Conservation (phyloP, 1,140 invertebrate species). For the Drosophila carrolli region DNA sequence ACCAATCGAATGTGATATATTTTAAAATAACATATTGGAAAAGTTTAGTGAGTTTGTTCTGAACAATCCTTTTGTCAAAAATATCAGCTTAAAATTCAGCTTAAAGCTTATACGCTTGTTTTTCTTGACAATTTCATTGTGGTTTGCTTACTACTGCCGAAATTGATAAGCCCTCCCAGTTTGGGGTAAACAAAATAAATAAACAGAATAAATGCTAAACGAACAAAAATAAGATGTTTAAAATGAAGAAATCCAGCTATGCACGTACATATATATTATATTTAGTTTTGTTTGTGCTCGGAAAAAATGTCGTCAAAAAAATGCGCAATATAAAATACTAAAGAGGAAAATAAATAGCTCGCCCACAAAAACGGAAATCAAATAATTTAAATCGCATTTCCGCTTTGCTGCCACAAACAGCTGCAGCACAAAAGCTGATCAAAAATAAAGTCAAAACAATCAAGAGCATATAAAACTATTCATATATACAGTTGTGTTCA, state of each 20-base stretch:
- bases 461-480: constrained; percentile 17
- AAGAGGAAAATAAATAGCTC: constrained; percentile 15
- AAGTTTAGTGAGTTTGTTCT: not conserved
- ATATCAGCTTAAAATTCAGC: not conserved
- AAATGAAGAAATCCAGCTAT: not conserved
- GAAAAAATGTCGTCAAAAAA: constrained; percentile 6
- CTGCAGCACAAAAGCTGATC: constrained; percentile 52
- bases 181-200: not conserved
- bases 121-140: not conserved
- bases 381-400: constrained; percentile 83
- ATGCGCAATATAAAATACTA: constrained; percentile 1
- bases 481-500: not conserved
- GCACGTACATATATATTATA: too few species aligned
- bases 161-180: too few species aligned
- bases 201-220: not conserved
- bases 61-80: not conserved
- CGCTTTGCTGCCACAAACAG: constrained; percentile 70
- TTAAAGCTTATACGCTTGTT: not conserved
- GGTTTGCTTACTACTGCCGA: not conserved
- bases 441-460: constrained; percentile 59
- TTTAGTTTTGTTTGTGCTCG: not conserved
- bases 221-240: not conserved
- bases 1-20: too few species aligned
- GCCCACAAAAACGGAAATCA: constrained; percentile 69
- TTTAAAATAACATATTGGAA: too few species aligned